Evolutionary conservation across 2,888 invertebrate genomes (phyloP).

Genomic region (Maniola hyperantus): DNA sequence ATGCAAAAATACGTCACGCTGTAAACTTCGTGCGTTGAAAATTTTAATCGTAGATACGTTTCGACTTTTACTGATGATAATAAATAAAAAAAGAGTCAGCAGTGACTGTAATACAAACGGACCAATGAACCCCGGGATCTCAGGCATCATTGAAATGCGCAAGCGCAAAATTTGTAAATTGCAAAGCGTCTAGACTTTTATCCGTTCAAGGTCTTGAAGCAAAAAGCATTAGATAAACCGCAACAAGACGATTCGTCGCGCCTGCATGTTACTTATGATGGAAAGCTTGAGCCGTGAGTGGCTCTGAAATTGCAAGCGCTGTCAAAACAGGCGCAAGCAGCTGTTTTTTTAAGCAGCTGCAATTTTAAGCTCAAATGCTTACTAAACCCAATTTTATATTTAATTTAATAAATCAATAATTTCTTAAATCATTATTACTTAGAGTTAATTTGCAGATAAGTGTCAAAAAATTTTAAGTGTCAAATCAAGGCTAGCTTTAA

Average conservation of each 20-base stretch:
- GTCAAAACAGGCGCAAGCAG: slow-evolving; percentile 53
- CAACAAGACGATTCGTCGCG: slow-evolving; percentile 60
- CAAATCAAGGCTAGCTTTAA: too few species aligned
- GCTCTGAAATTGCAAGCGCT: slow-evolving; percentile 53
- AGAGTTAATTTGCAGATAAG: not conserved
- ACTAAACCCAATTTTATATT: too few species aligned
- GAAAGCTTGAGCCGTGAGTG: slow-evolving; percentile 38
- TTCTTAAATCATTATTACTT: not conserved
- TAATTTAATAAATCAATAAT: not conserved
- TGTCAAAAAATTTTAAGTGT: too few species aligned
- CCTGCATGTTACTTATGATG: slow-evolving; percentile 51
- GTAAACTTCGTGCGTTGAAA: slow-evolving; percentile 68
- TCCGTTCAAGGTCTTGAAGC: slow-evolving; percentile 63
- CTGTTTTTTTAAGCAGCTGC: too few species aligned
- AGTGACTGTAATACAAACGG: slow-evolving; percentile 57
- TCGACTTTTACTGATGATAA: slow-evolving; percentile 52
- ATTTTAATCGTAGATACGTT: slow-evolving; percentile 68
- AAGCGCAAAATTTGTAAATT: slow-evolving; percentile 75
- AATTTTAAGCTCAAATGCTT: slow-evolving; percentile 2
- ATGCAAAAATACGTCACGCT: slow-evolving; percentile 69
- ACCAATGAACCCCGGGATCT: slow-evolving; percentile 72
- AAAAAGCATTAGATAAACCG: slow-evolving; percentile 57
- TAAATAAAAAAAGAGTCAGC: slow-evolving; percentile 52
- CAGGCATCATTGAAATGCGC: slow-evolving; percentile 76
- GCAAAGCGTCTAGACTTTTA: slow-evolving; percentile 73